Conservation (phyloP, 2,797 vertebrate genomes). For the Lepus townsendii region DNA sequence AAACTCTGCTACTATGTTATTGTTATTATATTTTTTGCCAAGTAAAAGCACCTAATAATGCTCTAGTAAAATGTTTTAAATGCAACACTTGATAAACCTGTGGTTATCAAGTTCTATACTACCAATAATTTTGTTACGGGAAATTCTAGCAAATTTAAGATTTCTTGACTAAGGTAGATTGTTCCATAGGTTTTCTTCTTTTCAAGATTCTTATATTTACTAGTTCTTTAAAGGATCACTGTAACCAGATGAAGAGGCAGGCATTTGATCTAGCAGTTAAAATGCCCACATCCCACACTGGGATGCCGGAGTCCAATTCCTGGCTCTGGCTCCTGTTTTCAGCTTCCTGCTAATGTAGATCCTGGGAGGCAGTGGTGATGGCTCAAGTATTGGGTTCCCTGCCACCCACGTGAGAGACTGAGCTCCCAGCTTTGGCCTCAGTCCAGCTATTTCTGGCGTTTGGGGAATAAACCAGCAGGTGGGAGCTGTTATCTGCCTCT, state of each 20-base stretch:
- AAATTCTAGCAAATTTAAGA: slow-evolving; percentile 55
- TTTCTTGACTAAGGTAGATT: slow-evolving; percentile 29
- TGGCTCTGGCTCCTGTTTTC: no score
- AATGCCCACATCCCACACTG: no score
- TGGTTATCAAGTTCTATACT: slow-evolving; percentile 31
- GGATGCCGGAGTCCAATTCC: no score
- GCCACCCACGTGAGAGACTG: no score
- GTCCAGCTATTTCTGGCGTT: no score
- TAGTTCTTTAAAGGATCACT: slow-evolving; percentile 10
- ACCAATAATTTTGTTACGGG: background rate
- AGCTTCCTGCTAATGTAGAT: no score
- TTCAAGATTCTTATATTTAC: slow-evolving; percentile 56
- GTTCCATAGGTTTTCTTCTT: slow-evolving; percentile 1
- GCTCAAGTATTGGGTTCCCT: no score
- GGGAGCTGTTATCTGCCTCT: no score
- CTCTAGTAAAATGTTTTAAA: slow-evolving; percentile 17
- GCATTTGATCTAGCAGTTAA: no score
- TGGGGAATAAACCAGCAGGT: no score
- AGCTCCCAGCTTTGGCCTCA: no score
- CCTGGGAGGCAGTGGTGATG: no score
- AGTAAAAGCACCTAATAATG: slow-evolving; percentile 17
- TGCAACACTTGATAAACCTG: slow-evolving; percentile 6
- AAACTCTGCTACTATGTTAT: background rate
- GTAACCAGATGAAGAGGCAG: background rate
- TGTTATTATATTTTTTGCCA: background rate